Evolutionary conservation across 1,140 invertebrate species (phyloP).

Genomic region (Bombus huntii): DNA sequence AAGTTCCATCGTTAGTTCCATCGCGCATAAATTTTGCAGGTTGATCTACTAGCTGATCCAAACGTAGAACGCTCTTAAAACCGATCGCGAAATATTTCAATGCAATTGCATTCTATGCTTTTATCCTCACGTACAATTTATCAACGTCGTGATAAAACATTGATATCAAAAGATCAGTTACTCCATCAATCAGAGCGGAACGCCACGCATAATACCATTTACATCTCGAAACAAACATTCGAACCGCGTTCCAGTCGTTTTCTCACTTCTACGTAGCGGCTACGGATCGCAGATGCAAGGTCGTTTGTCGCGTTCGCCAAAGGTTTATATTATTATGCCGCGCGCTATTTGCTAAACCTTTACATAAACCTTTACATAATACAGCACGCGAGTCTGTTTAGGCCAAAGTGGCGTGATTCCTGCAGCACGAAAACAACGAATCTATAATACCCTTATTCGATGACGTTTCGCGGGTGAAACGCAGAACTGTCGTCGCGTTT

Average conservation of each 20-base stretch:
- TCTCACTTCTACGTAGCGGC: not conserved
- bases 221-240: not conserved
- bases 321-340: constrained; percentile 25
- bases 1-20: not conserved
- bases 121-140: not conserved
- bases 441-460: not conserved
- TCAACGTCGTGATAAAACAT: not conserved
- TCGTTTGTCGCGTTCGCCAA: not conserved
- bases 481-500: too few species aligned
- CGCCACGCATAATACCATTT: not conserved
- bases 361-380: constrained; percentile 11
- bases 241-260: not conserved
- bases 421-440: not conserved
- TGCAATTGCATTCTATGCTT: not conserved
- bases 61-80: not conserved
- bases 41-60: too few species aligned
- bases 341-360: constrained; percentile 1
- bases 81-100: not conserved
- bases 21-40: not conserved
- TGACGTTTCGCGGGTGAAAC: not conserved
- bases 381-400: not conserved
- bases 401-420: not conserved
- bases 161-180: not conserved
- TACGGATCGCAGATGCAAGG: not conserved
- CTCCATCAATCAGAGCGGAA: not conserved